Evolutionary conservation across 2,797 vertebrate species (phyloP).

Genomic region (Gymnothorax reevesii): DNA sequence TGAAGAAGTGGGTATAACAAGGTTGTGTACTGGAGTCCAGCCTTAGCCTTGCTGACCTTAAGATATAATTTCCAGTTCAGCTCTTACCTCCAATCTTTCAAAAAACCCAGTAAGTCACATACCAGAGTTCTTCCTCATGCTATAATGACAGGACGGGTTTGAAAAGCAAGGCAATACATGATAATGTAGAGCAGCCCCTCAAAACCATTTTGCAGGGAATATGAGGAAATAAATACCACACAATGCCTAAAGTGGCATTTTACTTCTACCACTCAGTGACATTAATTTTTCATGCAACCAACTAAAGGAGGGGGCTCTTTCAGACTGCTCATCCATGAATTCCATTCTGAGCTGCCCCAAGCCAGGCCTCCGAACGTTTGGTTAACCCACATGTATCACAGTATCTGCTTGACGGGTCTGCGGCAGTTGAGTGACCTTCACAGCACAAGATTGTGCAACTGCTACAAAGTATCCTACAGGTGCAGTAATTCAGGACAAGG

Average conservation of each 20-base stretch:
- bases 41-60: not conserved
- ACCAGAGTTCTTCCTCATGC: not conserved
- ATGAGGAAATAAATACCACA: conserved; percentile 10
- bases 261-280: not conserved
- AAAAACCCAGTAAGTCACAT: not conserved
- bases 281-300: not conserved
- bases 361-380: not conserved
- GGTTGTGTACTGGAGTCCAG: too few species aligned
- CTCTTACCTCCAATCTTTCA: not conserved
- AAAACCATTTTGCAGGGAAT: not conserved
- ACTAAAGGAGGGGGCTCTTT: not conserved
- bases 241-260: not conserved
- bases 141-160: not conserved
- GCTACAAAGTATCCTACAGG: not conserved
- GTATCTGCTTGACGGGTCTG: conserved; percentile 32
- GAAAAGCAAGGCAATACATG: not conserved
- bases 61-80: not conserved
- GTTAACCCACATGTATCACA: not conserved
- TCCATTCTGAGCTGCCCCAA: not conserved
- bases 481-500: not conserved
- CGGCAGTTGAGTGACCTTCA: conserved; percentile 23
- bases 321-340: not conserved
- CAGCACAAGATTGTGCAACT: not conserved
- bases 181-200: not conserved
- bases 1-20: too few species aligned